Percentiles rank a stretch among this genome's conserved stretches.
These are phyloP conservation scores for Champsocephalus gunnari DNA, from an alignment of 2,797 vertebrate species.

Conservation along the genomic window DNA sequence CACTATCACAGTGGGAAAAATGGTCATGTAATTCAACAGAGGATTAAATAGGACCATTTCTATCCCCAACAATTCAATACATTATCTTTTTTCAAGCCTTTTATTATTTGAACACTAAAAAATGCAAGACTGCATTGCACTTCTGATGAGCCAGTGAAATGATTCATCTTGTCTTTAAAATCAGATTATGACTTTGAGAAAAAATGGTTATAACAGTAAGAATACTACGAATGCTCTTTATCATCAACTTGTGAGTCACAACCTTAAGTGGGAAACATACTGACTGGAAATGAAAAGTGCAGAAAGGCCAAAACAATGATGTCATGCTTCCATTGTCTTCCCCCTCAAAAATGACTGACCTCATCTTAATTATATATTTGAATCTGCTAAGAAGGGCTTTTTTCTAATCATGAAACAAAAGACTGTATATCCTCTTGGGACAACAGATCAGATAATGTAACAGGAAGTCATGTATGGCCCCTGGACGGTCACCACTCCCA, in stretches of 20 bases:
- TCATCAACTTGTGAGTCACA: not conserved
- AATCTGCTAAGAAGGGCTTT: not conserved
- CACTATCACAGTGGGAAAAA: not conserved
- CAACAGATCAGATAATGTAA: conserved; percentile 18
- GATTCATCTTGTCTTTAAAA: too few relatives aligned
- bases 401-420: conserved; percentile 23
- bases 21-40: not conserved
- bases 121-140: not conserved
- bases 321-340: not conserved
- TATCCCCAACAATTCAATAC: not conserved
- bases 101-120: not conserved
- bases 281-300: not conserved
- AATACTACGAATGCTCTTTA: not conserved
- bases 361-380: conserved; percentile 14
- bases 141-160: not conserved
- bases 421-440: not conserved
- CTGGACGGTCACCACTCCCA: conserved; percentile 20
- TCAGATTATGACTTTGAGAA: not conserved
- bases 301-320: not conserved
- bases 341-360: not conserved
- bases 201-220: too few relatives aligned
- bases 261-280: not conserved
- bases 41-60: not conserved
- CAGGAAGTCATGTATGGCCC: conserved; percentile 19
- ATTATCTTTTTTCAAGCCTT: not conserved